These are phyloP conservation scores for Platyrinchus mystaceus DNA, from an alignment of 2,797 vertebrate species.

Conservation along the genomic window DNA sequence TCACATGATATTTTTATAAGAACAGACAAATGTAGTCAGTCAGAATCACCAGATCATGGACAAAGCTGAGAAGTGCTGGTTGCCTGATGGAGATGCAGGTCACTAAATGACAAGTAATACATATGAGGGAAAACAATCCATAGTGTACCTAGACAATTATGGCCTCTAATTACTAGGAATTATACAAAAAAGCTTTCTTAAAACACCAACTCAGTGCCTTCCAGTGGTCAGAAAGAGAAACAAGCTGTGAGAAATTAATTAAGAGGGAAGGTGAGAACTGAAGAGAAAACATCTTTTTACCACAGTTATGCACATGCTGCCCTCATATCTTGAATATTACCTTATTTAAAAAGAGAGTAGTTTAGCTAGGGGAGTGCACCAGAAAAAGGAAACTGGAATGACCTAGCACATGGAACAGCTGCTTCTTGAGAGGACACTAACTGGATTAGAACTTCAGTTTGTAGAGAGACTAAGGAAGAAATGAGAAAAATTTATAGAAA, in stretches of 20 bases:
- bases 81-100: neutral
- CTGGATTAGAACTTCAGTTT: neutral
- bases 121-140: rapidly evolving
- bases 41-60: neutral
- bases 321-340: neutral
- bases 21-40: neutral
- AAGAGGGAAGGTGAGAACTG: neutral
- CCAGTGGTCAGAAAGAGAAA: neutral
- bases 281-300: neutral
- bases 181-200: neutral
- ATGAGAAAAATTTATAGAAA: neutral
- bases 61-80: neutral
- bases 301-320: neutral
- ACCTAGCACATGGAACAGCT: neutral
- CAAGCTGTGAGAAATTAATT: neutral
- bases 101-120: neutral
- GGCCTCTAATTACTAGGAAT: neutral
- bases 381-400: neutral
- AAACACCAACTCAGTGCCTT: neutral
- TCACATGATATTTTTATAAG: neutral
- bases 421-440: neutral
- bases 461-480: neutral
- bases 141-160: neutral
- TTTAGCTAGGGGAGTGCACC: neutral
- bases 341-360: neutral